Evolutionary conservation across 2,113 vertebrate genomes (phyloP), one percentile per base, ranked within the genome.

Genomic region (Riparia riparia): DNA sequence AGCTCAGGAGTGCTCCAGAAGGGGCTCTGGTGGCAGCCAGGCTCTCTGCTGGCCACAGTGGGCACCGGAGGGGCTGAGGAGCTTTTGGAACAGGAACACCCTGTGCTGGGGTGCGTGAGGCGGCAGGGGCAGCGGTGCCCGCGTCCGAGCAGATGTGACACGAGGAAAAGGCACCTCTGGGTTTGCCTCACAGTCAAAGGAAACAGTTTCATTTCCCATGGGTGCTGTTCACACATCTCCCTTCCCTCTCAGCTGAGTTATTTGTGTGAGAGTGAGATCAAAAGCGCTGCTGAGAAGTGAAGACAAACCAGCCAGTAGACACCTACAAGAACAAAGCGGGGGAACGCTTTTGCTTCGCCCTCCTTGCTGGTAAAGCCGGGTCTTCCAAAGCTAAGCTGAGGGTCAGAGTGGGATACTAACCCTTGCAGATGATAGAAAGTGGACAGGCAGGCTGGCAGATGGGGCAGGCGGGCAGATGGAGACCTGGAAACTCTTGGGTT

Each of bases 81-180:
- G 32, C 37, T 24, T 66, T 6, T 31, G 37, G 18, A 10, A 10
- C 1, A 15, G n/a, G 25, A 13, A 3, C n/a, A n/a, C n/a, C 12
- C 17, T 6, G 15, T 7, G 17, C 26, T 21, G 21, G 31, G 42
- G 12, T 21, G 69, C 39, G 20, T 10, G 14, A 26, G 76, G 14
- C 2, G 37, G 65, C 7, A 39, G 47, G 25, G 32, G 34, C 17
- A 65, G 39, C 0, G 1, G 24, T 41, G 42, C 18, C 56, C 4
- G 0, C 4, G 14, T 3, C 0, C 0, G 65, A 17, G 25, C 31
- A 72, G 57, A 12, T 2, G 12, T 14, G 3, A 17, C 32, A 54
- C 34, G 9, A 24, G 79, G 73, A 17, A 50, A 45, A 70, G 29
- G 16, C 16, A 20, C 20, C 29, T 54, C 72, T 42, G 1, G 10